Conservation (phyloP, 2,797 vertebrate species). For the Microcaecilia unicolor region DNA sequence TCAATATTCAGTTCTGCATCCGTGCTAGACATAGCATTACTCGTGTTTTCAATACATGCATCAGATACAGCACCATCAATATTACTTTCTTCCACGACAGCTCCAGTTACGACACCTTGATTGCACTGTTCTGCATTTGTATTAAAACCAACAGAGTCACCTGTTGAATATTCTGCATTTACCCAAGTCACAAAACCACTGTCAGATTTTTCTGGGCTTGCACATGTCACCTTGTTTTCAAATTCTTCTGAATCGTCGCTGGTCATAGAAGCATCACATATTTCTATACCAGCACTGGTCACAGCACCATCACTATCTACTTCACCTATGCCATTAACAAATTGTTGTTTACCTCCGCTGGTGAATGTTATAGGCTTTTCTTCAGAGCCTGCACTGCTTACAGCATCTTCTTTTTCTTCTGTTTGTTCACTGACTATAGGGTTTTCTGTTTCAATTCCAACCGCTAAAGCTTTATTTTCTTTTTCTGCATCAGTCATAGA, state of each 20-base stretch:
- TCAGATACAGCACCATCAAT: conserved; percentile 19
- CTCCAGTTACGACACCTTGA: conserved; percentile 27
- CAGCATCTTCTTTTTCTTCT: conserved; percentile 65
- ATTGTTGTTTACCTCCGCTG: conserved; percentile 14
- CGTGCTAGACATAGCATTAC: conserved; percentile 2
- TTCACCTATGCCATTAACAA: conserved; percentile 1
- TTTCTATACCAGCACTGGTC: conserved; percentile 40
- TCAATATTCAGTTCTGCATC: conserved; percentile 28
- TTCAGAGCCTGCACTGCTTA: conserved; percentile 63
- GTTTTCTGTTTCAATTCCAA: conserved; percentile 11
- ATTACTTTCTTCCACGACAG: conserved; percentile 26
- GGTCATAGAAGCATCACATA: conserved; percentile 28
- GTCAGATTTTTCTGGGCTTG: conserved; percentile 21
- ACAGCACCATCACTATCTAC: conserved; percentile 26
- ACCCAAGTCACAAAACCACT: too few relatives aligned
- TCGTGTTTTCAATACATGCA: conserved; percentile 5
- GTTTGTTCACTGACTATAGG: conserved; percentile 20
- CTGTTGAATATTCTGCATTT: conserved; percentile 8
- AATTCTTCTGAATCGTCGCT: conserved; percentile 27
- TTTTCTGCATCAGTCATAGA: conserved; percentile 27
- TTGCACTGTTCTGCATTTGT: conserved; percentile 47
- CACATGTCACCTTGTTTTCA: conserved; percentile 6
- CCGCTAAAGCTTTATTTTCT: conserved; percentile 5
- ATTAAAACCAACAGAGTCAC: conserved; percentile 52
- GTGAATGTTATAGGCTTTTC: conserved; percentile 34